Percentiles rank a stretch among this genome's conserved stretches.
Evolutionary conservation across 2,797 vertebrate species (phyloP).

Genomic region (Strix occidentalis): DNA sequence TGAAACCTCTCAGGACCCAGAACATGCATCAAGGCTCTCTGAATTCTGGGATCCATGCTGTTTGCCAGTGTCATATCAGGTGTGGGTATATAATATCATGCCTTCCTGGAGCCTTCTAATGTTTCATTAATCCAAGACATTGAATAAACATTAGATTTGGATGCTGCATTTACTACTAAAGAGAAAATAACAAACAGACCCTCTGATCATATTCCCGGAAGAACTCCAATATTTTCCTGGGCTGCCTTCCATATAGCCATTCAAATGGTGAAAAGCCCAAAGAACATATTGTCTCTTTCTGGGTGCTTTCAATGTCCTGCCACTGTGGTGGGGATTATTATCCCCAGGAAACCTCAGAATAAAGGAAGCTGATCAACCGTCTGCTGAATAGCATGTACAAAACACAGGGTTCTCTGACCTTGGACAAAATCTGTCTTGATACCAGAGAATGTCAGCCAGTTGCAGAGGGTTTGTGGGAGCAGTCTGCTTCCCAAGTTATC

Average conservation of each 20-base stretch:
- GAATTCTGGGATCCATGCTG: not conserved
- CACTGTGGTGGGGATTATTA: not conserved
- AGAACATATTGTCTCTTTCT: not conserved
- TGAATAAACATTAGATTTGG: not conserved
- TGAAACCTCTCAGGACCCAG: not conserved
- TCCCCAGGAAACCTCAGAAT: not conserved
- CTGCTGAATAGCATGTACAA: slow-evolving; percentile 2
- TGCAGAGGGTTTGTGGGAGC: not conserved
- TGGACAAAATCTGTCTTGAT: not conserved
- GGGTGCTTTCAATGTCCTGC: not conserved
- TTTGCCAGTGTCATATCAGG: not conserved
- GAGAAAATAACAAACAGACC: not conserved
- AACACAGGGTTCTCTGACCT: not conserved
- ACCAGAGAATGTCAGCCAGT: not conserved
- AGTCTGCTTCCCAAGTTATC: not conserved
- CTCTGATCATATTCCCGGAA: not conserved
- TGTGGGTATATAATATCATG: not conserved
- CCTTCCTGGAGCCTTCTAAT: not conserved
- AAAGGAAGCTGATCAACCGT: slow-evolving; percentile 5
- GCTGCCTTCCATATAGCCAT: not conserved
- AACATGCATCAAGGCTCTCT: accelerated
- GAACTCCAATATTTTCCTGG: not conserved
- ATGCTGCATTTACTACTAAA: not conserved
- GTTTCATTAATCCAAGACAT: not conserved
- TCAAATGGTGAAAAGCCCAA: not conserved